These are phyloP conservation scores for Amia ocellicauda DNA, from an alignment of 2,113 vertebrate genomes.

Conservation along the genomic window DNA sequence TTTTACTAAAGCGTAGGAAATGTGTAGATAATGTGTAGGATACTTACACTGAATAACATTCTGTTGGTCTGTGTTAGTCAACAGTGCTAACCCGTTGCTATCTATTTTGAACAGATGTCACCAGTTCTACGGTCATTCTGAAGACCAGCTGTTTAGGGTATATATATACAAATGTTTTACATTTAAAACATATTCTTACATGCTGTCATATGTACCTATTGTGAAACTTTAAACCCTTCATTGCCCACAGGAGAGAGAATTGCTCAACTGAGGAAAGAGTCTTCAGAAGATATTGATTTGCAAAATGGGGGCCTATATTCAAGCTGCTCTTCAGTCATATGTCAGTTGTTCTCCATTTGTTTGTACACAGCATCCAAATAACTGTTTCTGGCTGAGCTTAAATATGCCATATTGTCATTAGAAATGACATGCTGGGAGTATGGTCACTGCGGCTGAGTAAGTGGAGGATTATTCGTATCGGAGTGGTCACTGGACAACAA, in stretches of 20 bases:
- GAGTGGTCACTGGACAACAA: neutral
- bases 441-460: neutral
- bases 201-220: neutral
- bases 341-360: neutral
- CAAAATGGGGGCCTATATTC: neutral
- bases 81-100: too few relatives aligned
- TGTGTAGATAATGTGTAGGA: too few relatives aligned
- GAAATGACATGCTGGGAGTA: neutral
- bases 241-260: conserved; percentile 2
- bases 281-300: conserved; percentile 17
- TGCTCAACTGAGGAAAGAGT: neutral
- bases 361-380: neutral
- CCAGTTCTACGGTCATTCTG: neutral
- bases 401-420: neutral
- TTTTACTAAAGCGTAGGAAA: too few relatives aligned
- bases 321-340: neutral
- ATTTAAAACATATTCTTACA: neutral
- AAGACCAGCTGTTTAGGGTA: neutral
- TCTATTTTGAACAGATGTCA: neutral
- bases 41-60: too few relatives aligned
- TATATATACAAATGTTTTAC: neutral
- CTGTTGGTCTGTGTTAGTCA: too few relatives aligned
- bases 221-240: conserved; percentile 16
- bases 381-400: neutral
- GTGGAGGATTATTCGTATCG: too few relatives aligned